These are phyloP conservation scores for Horisme vitalbata DNA, from an alignment of 2,888 invertebrate genomes.

Conservation along the genomic window DNA sequence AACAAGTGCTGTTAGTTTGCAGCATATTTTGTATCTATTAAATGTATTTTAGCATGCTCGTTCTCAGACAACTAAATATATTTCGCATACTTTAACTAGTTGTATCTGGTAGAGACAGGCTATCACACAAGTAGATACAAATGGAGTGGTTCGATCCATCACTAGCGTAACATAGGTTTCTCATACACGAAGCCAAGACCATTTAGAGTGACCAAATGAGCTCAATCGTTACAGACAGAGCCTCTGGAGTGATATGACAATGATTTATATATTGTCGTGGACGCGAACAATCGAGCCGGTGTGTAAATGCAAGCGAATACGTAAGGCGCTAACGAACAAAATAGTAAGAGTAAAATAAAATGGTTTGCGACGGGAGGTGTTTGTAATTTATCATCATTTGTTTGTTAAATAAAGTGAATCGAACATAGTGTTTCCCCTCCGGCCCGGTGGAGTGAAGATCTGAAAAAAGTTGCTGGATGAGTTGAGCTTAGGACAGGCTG, in stretches of 20 bases:
- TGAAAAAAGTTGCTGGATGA: too few relatives aligned
- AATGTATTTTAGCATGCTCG: too few relatives aligned
- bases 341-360: too few relatives aligned
- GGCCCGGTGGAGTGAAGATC: too few relatives aligned
- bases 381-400: too few relatives aligned
- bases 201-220: conserved; percentile 48
- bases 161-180: conserved; percentile 24
- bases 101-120: conserved; percentile 1
- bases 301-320: neutral
- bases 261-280: conserved; percentile 53
- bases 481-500: too few relatives aligned
- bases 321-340: too few relatives aligned
- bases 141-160: conserved; percentile 38
- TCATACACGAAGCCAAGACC: conserved; percentile 31
- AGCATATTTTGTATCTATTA: too few relatives aligned
- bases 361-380: too few relatives aligned
- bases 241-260: conserved; percentile 54
- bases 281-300: conserved; percentile 15
- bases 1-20: too few relatives aligned
- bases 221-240: conserved; percentile 41
- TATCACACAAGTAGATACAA: conserved; percentile 26
- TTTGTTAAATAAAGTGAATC: too few relatives aligned
- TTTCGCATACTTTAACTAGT: conserved; percentile 1
- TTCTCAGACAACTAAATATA: conserved; percentile 5
- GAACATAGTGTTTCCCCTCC: too few relatives aligned